Conservation (phyloP, 2,797 vertebrate genomes). For the Enoplosus armatus region DNA sequence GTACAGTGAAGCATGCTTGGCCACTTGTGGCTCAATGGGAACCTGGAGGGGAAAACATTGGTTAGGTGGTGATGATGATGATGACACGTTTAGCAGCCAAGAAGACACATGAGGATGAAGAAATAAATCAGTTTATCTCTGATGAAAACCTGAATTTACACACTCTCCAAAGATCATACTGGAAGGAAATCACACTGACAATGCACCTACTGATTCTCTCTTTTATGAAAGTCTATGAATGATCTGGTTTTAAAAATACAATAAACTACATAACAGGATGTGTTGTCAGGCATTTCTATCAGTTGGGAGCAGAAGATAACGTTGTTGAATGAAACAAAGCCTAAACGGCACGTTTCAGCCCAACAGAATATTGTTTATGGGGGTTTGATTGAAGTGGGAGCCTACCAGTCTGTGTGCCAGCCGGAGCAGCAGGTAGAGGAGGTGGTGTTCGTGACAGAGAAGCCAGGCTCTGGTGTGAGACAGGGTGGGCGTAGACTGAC, state of each 20-base stretch:
- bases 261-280: neutral
- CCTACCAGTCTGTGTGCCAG: constrained; percentile 89
- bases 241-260: neutral
- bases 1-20: constrained; percentile 85
- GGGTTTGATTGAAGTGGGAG: neutral
- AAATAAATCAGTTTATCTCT: neutral
- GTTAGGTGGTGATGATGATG: neutral
- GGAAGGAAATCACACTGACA: neutral
- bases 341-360: neutral
- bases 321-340: neutral
- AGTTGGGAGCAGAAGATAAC: neutral
- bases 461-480: constrained; percentile 90
- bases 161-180: neutral
- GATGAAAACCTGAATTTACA: neutral
- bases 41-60: constrained; percentile 77
- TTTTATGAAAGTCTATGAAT: neutral
- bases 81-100: neutral
- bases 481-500: constrained; percentile 82
- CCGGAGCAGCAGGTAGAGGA: constrained; percentile 90
- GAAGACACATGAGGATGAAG: neutral
- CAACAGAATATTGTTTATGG: neutral
- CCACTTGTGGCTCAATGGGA: constrained; percentile 78
- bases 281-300: neutral
- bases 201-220: neutral
- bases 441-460: constrained; percentile 93